Evolutionary conservation across 2,113 vertebrate species (phyloP).

Genomic region (Tragulus kanchil): DNA sequence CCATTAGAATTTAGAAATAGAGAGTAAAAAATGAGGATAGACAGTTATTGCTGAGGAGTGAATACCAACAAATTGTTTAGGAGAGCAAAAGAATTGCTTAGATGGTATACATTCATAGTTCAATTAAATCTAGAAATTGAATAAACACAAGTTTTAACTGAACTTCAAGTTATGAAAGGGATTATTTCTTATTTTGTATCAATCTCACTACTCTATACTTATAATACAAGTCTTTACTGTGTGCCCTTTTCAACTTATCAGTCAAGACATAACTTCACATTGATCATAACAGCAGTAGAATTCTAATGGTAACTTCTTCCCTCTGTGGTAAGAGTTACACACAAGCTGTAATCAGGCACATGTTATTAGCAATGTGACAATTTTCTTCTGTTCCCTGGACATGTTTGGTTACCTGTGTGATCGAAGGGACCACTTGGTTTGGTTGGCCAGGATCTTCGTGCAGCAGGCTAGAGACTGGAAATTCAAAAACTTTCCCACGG

Average conservation of each 20-base stretch:
- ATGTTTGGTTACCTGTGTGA: slow-evolving; percentile 5
- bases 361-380: neutral
- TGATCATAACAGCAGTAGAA: neutral
- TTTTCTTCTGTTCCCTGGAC: neutral
- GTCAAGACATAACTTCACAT: slow-evolving; percentile 13
- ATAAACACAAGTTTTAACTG: slow-evolving; percentile 55
- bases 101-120: neutral
- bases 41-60: neutral
- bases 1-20: slow-evolving; percentile 32
- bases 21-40: neutral
- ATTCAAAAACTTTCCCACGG: slow-evolving; percentile 47
- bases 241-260: neutral
- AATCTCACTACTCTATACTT: neutral
- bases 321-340: neutral
- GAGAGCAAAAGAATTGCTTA: slow-evolving; percentile 33
- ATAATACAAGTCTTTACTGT: slow-evolving; percentile 19
- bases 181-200: slow-evolving; percentile 1
- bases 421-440: neutral
- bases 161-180: slow-evolving; percentile 40
- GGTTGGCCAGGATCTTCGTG: slow-evolving; percentile 35
- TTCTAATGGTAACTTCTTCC: slow-evolving; percentile 34
- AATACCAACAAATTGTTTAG: slow-evolving; percentile 27
- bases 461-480: slow-evolving; percentile 18
- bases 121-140: slow-evolving; percentile 59
- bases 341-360: neutral